These are phyloP conservation scores for Microhierax caerulescens DNA, from an alignment of 2,797 vertebrate genomes.

Conservation along the genomic window DNA sequence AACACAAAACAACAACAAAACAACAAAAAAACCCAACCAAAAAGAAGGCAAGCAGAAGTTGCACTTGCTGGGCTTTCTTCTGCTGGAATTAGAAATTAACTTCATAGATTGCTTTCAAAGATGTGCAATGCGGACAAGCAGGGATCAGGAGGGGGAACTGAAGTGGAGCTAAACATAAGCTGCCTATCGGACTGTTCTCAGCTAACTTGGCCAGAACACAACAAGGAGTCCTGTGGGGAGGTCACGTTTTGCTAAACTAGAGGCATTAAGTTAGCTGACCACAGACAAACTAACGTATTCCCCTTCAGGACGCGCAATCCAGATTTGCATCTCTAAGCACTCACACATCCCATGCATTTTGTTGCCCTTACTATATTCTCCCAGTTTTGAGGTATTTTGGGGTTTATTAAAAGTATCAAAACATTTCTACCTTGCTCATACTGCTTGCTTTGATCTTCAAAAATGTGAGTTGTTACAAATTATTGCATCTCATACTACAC, in stretches of 20 bases:
- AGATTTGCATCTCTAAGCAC: neutral
- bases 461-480: neutral
- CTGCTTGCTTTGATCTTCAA: neutral
- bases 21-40: neutral
- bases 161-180: neutral
- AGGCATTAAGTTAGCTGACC: neutral
- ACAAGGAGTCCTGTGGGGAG: rapidly evolving
- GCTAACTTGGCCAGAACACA: neutral
- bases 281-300: neutral
- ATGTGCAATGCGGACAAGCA: neutral
- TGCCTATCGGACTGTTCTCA: neutral
- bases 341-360: neutral
- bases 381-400: neutral
- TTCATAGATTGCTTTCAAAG: neutral
- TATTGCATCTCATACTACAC: neutral
- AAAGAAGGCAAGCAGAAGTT: neutral
- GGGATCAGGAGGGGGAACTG: neutral
- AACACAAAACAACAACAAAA: neutral
- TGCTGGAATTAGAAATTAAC: neutral
- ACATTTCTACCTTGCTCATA: neutral
- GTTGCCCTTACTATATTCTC: neutral
- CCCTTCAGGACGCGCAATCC: neutral
- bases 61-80: neutral
- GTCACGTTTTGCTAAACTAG: neutral
- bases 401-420: neutral